phyloP scores from a whole-genome alignment of 1,140 invertebrate species.

The Pollicipes pollicipes region DNA sequence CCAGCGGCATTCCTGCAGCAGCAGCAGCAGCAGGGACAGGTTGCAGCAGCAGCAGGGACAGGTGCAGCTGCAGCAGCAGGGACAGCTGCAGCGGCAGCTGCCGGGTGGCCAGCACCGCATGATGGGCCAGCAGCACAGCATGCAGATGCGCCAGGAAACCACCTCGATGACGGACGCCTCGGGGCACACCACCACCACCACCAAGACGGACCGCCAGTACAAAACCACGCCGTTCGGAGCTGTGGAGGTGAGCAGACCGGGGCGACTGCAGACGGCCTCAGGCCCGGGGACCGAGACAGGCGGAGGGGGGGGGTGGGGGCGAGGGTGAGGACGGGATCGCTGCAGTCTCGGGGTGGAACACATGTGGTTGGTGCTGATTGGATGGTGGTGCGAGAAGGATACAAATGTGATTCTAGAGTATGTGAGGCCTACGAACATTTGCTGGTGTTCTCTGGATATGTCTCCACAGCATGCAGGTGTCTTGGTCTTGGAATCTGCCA shows the following conservation, averaged over 20 bases:
- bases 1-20: slow-evolving; percentile 27
- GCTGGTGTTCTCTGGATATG: no score
- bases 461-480: no score
- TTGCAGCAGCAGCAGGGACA: slow-evolving; percentile 19
- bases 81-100: slow-evolving; percentile 18
- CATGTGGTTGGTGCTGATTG: no score
- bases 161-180: neutral
- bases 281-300: no score
- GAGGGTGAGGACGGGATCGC: no score
- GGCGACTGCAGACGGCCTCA: no score
- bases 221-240: neutral
- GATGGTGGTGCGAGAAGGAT: no score
- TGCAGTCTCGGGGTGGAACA: no score
- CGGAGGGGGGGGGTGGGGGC: no score
- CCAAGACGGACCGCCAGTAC: neutral
- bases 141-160: neutral
- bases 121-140: neutral
- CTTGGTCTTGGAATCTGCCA: no score
- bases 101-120: slow-evolving; percentile 12
- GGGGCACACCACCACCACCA: neutral
- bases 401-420: no score
- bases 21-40: slow-evolving; percentile 20
- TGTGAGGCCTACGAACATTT: no score
- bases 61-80: slow-evolving; percentile 16
- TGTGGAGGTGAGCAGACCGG: neutral